These are phyloP conservation scores for Eira barbara DNA, from an alignment of 2,113 vertebrate species.

Conservation along the genomic window DNA sequence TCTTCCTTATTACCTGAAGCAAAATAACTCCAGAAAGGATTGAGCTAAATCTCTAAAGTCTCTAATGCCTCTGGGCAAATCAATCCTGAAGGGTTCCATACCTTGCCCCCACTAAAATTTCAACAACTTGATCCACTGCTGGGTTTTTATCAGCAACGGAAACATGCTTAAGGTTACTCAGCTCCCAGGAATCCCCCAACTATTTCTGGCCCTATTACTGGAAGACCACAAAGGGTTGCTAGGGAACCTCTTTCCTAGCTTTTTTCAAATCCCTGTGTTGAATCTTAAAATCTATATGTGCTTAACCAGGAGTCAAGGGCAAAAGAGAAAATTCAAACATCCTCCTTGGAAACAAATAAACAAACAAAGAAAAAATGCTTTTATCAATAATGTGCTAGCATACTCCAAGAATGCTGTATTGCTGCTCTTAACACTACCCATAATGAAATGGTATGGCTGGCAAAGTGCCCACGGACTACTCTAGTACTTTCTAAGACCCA, in stretches of 20 bases:
- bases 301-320: neutral
- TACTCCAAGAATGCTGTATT: neutral
- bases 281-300: neutral
- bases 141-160: neutral
- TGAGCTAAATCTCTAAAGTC: neutral
- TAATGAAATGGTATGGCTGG: too few relatives aligned
- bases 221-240: neutral
- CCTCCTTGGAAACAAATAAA: neutral
- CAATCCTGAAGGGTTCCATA: neutral
- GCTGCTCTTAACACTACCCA: rapidly evolving
- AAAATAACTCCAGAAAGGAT: neutral
- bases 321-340: neutral
- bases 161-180: neutral
- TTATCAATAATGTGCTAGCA: neutral
- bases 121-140: neutral
- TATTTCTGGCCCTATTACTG: neutral
- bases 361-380: rapidly evolving
- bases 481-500: neutral
- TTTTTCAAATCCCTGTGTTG: neutral
- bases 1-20: neutral
- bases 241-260: neutral
- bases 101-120: neutral
- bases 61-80: neutral
- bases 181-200: neutral
- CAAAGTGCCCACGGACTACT: neutral